Percentiles rank a stretch among this genome's conserved stretches.
Conservation (phyloP, 1,140 invertebrate species). For the Oryctes rhinoceros region DNA sequence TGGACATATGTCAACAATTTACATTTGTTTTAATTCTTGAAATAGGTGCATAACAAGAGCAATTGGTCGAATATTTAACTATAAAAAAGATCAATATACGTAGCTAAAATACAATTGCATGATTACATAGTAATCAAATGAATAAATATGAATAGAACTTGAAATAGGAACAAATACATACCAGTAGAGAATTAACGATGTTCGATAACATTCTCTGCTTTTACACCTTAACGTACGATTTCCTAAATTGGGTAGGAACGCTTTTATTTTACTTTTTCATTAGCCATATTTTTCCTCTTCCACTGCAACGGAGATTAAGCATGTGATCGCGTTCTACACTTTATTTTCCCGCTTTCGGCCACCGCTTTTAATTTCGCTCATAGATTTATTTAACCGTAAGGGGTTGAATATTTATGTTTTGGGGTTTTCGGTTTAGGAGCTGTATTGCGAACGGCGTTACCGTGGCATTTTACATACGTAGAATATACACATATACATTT, state of each 20-base stretch:
- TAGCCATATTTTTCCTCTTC: conserved; percentile 12
- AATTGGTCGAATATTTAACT: too few relatives aligned
- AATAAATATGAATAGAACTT: too few relatives aligned
- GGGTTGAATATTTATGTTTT: conserved; percentile 35
- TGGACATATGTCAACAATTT: too few relatives aligned
- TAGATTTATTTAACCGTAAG: conserved; percentile 31
- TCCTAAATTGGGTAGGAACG: neutral
- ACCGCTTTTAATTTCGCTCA: conserved; percentile 23
- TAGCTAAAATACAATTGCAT: too few relatives aligned
- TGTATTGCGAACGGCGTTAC: neutral
- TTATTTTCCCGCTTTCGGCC: conserved; percentile 12
- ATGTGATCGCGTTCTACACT: conserved; percentile 4
- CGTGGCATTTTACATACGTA: neutral
- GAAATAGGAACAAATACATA: too few relatives aligned
- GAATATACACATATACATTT: neutral
- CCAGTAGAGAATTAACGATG: too few relatives aligned
- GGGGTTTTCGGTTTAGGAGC: conserved; percentile 7
- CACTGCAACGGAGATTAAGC: conserved; percentile 17
- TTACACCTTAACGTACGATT: neutral
- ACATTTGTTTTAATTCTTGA: too few relatives aligned
- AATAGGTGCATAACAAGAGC: too few relatives aligned
- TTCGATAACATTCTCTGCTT: too few relatives aligned
- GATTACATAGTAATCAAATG: too few relatives aligned
- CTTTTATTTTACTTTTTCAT: conserved; percentile 15
- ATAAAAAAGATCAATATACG: too few relatives aligned